Evolutionary conservation across 2,113 vertebrate genomes (phyloP).

Genomic region (Malurus alboscapulatus): DNA sequence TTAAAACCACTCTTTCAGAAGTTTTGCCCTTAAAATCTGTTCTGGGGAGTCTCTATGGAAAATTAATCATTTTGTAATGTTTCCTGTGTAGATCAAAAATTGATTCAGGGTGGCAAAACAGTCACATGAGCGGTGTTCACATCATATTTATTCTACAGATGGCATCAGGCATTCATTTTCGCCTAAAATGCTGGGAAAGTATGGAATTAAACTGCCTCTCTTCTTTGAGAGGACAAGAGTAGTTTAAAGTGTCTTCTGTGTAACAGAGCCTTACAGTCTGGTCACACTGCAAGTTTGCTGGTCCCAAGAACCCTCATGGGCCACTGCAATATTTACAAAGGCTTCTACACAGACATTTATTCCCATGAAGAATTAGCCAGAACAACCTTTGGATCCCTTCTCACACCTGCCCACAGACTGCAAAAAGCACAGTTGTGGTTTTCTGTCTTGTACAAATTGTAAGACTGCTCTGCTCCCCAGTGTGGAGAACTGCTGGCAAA

Average conservation of each 20-base stretch:
- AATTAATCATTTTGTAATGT: background rate
- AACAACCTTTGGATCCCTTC: background rate
- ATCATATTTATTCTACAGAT: background rate
- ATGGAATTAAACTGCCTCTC: background rate
- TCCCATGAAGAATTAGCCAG: background rate
- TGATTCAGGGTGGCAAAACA: background rate
- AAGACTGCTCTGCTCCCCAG: background rate
- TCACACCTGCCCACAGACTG: accelerated
- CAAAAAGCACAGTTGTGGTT: background rate
- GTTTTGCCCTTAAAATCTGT: background rate
- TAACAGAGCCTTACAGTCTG: background rate
- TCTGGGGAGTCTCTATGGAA: background rate
- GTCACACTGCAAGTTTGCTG: background rate
- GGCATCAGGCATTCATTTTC: background rate
- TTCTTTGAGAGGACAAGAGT: background rate
- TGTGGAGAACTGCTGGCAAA: accelerated
- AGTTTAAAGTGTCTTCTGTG: accelerated
- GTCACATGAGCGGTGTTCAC: background rate
- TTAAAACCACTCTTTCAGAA: slow-evolving; percentile 3
- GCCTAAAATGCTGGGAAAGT: background rate
- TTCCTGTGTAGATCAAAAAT: background rate
- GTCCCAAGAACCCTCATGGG: background rate
- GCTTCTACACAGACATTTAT: background rate
- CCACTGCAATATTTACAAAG: background rate
- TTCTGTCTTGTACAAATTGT: background rate